Percentiles rank a stretch among this genome's conserved stretches.
These are phyloP conservation scores for Archegozetes longisetosus DNA, from an alignment of 1,140 invertebrate species.

Conservation along the genomic window DNA sequence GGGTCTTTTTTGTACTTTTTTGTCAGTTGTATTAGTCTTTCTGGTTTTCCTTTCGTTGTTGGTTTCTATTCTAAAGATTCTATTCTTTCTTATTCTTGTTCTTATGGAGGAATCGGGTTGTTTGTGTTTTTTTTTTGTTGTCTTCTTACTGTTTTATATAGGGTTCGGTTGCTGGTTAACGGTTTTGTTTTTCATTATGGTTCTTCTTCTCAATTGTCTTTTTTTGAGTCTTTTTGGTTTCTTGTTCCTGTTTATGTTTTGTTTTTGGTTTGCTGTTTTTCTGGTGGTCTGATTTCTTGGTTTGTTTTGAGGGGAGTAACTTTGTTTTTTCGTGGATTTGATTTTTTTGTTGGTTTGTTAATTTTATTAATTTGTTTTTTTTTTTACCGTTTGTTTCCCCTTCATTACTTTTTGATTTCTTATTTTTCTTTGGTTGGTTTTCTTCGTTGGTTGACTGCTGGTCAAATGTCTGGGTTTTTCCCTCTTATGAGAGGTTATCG, in stretches of 20 bases:
- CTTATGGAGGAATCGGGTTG: background rate
- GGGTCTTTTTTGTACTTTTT: slow-evolving; percentile 27
- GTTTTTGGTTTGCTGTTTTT: background rate
- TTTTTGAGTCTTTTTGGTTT: background rate
- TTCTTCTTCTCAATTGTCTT: background rate
- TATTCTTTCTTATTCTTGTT: slow-evolving; percentile 28
- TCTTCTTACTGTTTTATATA: background rate
- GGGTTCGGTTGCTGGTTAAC: background rate
- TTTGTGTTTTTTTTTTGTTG: background rate
- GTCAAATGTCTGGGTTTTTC: background rate
- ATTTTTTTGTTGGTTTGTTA: background rate
- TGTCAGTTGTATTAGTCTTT: slow-evolving; percentile 36
- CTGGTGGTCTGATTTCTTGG: background rate
- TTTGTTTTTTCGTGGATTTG: background rate
- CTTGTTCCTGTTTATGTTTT: background rate
- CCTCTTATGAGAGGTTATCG: background rate
- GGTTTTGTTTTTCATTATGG: background rate
- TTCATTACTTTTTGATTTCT: slow-evolving; percentile 13
- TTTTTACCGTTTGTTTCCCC: background rate
- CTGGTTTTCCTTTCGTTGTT: slow-evolving; percentile 39
- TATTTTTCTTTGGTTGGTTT: background rate
- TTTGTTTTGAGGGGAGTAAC: background rate
- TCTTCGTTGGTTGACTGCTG: background rate
- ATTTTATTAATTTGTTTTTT: background rate
- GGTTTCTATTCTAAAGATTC: slow-evolving; percentile 48